A percentile compares a stretch with the other conserved stretches of the same genome.
Conservation (phyloP, 2,113 vertebrate genomes). For the Cacatua alba region DNA sequence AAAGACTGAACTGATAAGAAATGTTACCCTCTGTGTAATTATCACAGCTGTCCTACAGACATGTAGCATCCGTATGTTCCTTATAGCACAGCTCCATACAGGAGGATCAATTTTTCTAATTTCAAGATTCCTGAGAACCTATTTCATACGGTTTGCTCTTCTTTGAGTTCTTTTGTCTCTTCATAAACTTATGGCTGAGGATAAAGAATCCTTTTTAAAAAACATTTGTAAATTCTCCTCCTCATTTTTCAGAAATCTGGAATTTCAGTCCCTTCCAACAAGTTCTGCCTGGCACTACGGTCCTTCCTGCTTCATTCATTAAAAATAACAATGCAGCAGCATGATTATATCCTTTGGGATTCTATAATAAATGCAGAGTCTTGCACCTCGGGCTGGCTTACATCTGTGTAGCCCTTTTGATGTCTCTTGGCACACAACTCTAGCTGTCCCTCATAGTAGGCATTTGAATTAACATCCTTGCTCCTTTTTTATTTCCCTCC, state of each 20-base stretch:
- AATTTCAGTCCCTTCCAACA: background rate
- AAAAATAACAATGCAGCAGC: slow-evolving; percentile 45
- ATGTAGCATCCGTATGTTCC: background rate
- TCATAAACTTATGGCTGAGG: background rate
- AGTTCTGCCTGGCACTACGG: background rate
- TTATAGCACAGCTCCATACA: background rate
- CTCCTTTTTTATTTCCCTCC: background rate
- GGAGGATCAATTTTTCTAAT: background rate
- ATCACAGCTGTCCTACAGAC: background rate
- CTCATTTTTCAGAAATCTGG: background rate
- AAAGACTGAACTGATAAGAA: background rate
- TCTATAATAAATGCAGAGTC: slow-evolving; percentile 36
- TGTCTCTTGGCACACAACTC: slow-evolving; percentile 9
- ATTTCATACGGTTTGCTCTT: background rate
- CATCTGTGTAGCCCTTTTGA: slow-evolving; percentile 36
- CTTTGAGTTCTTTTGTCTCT: background rate
- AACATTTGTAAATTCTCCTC: background rate
- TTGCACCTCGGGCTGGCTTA: slow-evolving; percentile 20
- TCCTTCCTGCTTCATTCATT: slow-evolving; percentile 49
- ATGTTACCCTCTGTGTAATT: background rate
- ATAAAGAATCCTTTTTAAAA: background rate
- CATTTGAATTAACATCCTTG: slow-evolving; percentile 25
- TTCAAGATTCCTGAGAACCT: background rate
- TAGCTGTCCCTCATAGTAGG: background rate
- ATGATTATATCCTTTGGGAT: slow-evolving; percentile 30